Base-by-base conservation (phyloP, 2,113 vertebrate genomes). In the Cebidichthys violaceus region DNA sequence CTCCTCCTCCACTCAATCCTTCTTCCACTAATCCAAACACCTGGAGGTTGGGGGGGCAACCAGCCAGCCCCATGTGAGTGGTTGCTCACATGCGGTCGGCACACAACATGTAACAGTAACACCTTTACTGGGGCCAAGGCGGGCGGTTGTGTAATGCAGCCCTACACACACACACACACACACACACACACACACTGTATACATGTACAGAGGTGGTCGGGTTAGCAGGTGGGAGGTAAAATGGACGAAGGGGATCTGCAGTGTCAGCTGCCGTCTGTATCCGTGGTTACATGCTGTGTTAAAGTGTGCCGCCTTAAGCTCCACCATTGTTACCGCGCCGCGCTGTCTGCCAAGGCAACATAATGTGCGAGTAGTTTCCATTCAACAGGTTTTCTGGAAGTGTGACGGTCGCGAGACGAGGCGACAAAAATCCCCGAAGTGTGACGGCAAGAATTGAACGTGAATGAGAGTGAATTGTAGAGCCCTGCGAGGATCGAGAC, bases 61-160 rank as follows among this genome's bases (percentile, higher is more conserved):
- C 59, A 9, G 29, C 64, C 5, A 77, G 62, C 60, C 67, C 90
- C 94, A 94, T 94, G 94, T 94, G 94, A 94, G 90, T n/a, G 59
- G n/a, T 6, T 71, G 84, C 88, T 93, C 93, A 94, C 93, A 92
- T 94, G 94, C 82, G 82, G 92, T n/a, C 75, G 1, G 76, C 65
- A 43, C 55, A 22, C 92, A 95, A 94, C 87, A 90, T 93, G 93
- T 94, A 91, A 94, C 91, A 88, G 92, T 94, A 94, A 93, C 93
- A 93, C 93, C 90, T 89, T 94, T 71, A 87, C 71, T 18, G 43
- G 75, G 77, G 79, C 82, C 88, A 86, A 76, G 45, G 71, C 61
- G 8, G 67, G 29, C 73, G 2, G 87, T 93, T 93, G 91, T 29
- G 50, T 92, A 92, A 94, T 90, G 73, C 54, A 43, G n/a, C 6